Evolutionary conservation across 2,113 vertebrate species (phyloP).

Genomic region (Pycnonotus jocosus): DNA sequence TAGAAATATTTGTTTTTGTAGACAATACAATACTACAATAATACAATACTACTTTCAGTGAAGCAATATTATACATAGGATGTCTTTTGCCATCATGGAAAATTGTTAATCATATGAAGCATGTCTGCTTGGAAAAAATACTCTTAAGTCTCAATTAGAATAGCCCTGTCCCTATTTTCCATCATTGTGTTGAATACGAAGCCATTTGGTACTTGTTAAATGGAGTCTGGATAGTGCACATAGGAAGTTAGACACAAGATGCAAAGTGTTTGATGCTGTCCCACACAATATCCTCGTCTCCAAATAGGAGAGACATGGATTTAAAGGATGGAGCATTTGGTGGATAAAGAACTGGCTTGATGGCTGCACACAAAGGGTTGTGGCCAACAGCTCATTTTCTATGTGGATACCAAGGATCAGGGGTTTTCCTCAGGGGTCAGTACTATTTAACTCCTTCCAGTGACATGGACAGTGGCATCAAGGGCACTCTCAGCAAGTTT

Average conservation of each 20-base stretch:
- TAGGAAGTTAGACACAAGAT: neutral
- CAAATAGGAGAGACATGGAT: neutral
- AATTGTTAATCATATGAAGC: neutral
- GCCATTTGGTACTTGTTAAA: neutral
- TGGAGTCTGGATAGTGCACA: rapidly evolving
- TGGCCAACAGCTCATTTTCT: neutral
- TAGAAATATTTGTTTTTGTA: neutral
- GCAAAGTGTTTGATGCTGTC: neutral
- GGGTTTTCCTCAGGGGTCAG: no score
- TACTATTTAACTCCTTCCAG: neutral
- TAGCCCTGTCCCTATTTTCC: neutral
- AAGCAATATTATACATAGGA: neutral
- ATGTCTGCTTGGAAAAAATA: neutral
- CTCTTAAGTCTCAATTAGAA: neutral
- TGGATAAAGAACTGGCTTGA: neutral
- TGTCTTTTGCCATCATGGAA: neutral
- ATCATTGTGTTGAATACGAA: neutral
- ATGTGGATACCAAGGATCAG: neutral
- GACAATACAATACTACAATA: neutral
- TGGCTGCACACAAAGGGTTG: neutral
- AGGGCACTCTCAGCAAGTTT: neutral
- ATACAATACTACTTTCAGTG: neutral
- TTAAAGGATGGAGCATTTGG: neutral
- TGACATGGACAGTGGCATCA: rapidly evolving
- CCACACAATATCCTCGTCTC: no score